phyloP scores from a whole-genome alignment of 1,140 invertebrate genomes.

The Leucophenga varia region DNA sequence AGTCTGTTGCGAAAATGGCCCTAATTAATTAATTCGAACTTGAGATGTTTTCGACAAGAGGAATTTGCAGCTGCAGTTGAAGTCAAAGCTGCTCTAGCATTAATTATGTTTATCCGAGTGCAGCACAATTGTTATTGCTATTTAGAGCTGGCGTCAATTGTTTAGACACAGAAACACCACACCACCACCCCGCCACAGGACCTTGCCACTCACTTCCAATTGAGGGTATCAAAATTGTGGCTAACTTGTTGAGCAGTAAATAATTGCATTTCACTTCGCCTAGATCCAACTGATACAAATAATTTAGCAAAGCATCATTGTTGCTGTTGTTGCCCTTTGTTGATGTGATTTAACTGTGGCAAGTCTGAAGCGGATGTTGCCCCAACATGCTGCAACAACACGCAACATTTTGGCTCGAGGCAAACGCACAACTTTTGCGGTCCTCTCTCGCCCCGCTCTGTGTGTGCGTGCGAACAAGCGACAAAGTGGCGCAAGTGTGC shows the following conservation, averaged over 20 bases:
- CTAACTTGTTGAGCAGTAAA: conserved; percentile 39
- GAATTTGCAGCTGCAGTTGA: too few relatives aligned
- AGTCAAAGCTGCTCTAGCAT: too few relatives aligned
- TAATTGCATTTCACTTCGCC: conserved; percentile 27
- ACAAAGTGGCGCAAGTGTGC: conserved; percentile 35
- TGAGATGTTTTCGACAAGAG: too few relatives aligned
- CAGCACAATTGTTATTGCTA: too few relatives aligned
- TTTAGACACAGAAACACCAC: conserved; percentile 8
- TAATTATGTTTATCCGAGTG: too few relatives aligned
- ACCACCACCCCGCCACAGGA: too few relatives aligned
- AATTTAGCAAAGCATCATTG: conserved; percentile 15
- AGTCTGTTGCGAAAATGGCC: too few relatives aligned
- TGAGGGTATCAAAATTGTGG: too few relatives aligned
- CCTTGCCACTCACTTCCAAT: too few relatives aligned
- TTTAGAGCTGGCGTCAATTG: conserved; percentile 16
- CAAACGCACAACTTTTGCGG: conserved; percentile 36
- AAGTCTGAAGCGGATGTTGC: conserved; percentile 48
- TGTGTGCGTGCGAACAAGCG: conserved; percentile 17
- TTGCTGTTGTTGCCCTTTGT: conserved; percentile 3
- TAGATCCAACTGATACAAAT: not conserved
- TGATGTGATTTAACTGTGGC: conserved; percentile 17
- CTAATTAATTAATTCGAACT: too few relatives aligned
- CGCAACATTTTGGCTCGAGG: too few relatives aligned
- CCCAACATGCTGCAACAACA: conserved; percentile 38
- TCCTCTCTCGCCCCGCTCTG: conserved; percentile 1